These are phyloP conservation scores for Ceratothoa steindachneri DNA, from an alignment of 2,888 invertebrate genomes.

Conservation along the genomic window DNA sequence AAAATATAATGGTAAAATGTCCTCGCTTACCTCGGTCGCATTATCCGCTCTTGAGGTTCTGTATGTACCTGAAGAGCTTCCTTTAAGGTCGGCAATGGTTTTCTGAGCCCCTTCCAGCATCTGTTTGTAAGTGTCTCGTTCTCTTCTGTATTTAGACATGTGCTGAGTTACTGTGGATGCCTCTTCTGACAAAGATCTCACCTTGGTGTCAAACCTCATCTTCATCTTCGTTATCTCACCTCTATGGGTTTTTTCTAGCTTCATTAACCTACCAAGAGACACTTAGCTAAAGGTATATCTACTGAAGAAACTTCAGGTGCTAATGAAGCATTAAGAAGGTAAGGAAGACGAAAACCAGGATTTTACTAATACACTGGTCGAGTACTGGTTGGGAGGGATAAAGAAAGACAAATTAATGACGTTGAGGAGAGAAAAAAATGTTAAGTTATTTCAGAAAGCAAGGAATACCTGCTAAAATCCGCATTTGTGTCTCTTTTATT, in stretches of 20 bases:
- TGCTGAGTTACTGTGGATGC: constrained; percentile 74
- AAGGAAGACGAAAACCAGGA: too few relatives aligned
- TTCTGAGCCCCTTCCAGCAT: constrained; percentile 84
- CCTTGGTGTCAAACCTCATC: constrained; percentile 77
- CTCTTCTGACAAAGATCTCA: constrained; percentile 75
- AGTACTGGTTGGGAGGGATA: too few relatives aligned
- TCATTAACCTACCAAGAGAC: constrained; percentile 60
- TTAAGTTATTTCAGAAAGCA: too few relatives aligned
- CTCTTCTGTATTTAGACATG: constrained; percentile 74
- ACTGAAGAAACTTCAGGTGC: too few relatives aligned
- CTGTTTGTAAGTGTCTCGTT: constrained; percentile 82
- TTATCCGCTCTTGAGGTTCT: constrained; percentile 41
- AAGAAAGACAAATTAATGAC: too few relatives aligned
- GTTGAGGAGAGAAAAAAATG: too few relatives aligned
- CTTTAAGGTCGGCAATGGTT: constrained; percentile 59
- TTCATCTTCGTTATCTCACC: constrained; percentile 75
- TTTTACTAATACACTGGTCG: too few relatives aligned
- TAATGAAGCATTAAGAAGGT: too few relatives aligned
- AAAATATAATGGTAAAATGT: too few relatives aligned
- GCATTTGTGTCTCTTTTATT: too few relatives aligned
- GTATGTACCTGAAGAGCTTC: constrained; percentile 50
- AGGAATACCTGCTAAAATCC: too few relatives aligned
- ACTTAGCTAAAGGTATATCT: background rate
- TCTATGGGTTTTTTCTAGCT: constrained; percentile 69
- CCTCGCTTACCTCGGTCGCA: constrained; percentile 49